Evolutionary conservation across 2,888 invertebrate species (phyloP).

Genomic region (Melanostoma scalare): DNA sequence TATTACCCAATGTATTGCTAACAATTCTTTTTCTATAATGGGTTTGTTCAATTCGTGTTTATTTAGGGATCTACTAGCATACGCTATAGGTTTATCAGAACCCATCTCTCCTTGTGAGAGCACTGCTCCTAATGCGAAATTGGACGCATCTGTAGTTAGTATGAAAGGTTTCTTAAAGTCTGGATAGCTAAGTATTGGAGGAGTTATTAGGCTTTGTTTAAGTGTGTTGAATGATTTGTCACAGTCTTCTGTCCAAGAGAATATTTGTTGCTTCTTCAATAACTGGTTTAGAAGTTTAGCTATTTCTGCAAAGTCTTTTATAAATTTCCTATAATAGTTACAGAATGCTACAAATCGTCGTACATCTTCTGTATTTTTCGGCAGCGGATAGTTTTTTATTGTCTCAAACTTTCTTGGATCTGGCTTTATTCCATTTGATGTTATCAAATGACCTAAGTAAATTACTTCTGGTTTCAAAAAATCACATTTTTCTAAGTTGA

Average conservation of each 20-base stretch:
- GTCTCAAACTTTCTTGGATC: too few species aligned
- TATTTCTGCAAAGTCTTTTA: too few species aligned
- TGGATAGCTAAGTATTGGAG: background rate
- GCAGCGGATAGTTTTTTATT: too few species aligned
- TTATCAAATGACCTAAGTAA: conserved; percentile 69
- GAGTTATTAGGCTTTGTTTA: background rate
- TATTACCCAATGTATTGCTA: conserved; percentile 7
- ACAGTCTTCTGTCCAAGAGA: background rate
- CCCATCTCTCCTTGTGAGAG: background rate
- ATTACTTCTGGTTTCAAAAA: conserved; percentile 62
- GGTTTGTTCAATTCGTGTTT: conserved; percentile 10
- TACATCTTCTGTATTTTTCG: too few species aligned
- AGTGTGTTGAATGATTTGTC: background rate
- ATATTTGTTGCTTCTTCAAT: background rate
- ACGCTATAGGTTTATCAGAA: too few species aligned
- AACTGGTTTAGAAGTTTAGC: too few species aligned
- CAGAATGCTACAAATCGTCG: too few species aligned
- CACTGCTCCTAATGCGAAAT: too few species aligned
- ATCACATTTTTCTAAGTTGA: conserved; percentile 55
- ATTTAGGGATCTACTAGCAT: background rate
- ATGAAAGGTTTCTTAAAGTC: conserved; percentile 1
- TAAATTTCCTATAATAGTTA: too few species aligned
- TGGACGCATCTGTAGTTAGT: background rate
- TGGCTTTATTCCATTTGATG: background rate
- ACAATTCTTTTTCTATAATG: conserved; percentile 9